Conservation (phyloP, 2,888 invertebrate species). For the Macaria notata region DNA sequence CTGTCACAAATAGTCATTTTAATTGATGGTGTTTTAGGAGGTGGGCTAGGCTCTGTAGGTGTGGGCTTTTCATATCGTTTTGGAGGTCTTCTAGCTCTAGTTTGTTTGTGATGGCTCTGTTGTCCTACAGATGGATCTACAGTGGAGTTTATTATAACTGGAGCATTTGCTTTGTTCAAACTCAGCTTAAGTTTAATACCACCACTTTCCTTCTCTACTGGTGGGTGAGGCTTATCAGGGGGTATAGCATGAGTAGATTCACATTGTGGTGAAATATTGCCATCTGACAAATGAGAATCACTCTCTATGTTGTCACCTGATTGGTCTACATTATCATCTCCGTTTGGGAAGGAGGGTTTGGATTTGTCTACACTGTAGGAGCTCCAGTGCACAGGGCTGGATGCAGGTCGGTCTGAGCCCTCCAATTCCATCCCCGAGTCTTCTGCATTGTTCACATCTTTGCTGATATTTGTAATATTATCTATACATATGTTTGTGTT, state of each 20-base stretch:
- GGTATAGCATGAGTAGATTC: constrained; percentile 38
- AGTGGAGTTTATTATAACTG: constrained; percentile 76
- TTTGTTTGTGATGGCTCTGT: constrained; percentile 62
- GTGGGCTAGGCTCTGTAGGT: constrained; percentile 38
- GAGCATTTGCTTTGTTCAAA: constrained; percentile 74
- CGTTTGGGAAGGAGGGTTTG: constrained; percentile 52
- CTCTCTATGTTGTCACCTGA: constrained; percentile 52
- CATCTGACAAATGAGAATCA: constrained; percentile 56
- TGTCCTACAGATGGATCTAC: constrained; percentile 74
- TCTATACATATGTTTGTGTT: constrained; percentile 59
- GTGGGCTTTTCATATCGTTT: constrained; percentile 68
- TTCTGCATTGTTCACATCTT: constrained; percentile 54
- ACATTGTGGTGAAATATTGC: constrained; percentile 42
- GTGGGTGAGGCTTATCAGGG: constrained; percentile 43
- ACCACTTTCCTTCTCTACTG: constrained; percentile 49
- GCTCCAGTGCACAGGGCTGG: constrained; percentile 47
- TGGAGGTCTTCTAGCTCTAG: constrained; percentile 65
- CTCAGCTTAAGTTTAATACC: constrained; percentile 76
- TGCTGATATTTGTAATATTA: constrained; percentile 48
- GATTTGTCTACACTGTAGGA: constrained; percentile 38
- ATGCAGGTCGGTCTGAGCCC: constrained; percentile 47
- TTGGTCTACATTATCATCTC: constrained; percentile 61
- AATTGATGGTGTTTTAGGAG: constrained; percentile 63
- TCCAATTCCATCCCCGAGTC: constrained; percentile 59
- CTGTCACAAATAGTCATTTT: constrained; percentile 79